Evolutionary conservation across 2,888 invertebrate species (phyloP).

Genomic region (Amphipoea lucens): DNA sequence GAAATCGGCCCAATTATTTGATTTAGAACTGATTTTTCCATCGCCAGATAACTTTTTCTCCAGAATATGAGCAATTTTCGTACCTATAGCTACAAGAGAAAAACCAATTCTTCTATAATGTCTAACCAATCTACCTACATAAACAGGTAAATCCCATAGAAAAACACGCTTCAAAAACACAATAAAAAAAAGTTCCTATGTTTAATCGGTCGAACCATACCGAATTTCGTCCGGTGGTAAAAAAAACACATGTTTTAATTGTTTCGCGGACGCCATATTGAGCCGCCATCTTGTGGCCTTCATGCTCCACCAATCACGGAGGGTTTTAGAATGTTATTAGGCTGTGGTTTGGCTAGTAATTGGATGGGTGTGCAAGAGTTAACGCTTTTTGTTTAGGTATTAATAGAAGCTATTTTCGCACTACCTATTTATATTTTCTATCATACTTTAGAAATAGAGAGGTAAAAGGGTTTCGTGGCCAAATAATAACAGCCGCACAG

Average conservation of each 20-base stretch:
- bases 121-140: not conserved
- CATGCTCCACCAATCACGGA: slow-evolving; percentile 53
- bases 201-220: slow-evolving; percentile 44
- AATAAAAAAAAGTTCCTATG: slow-evolving; percentile 23
- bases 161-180: slow-evolving; percentile 17
- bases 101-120: not conserved
- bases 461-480: not conserved
- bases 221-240: slow-evolving; percentile 47
- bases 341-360: slow-evolving; percentile 2
- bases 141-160: slow-evolving; percentile 35
- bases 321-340: slow-evolving; percentile 31
- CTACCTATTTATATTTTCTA: not conserved
- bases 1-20: not conserved
- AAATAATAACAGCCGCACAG: not conserved
- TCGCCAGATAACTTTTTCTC: not conserved
- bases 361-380: slow-evolving; percentile 13
- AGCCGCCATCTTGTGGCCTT: slow-evolving; percentile 56
- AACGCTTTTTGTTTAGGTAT: not conserved
- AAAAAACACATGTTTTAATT: slow-evolving; percentile 60
- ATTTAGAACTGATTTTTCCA: not conserved
- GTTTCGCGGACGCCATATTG: slow-evolving; percentile 44
- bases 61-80: not conserved
- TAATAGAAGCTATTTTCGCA: not conserved
- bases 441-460: not conserved
- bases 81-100: no score